Base-by-base conservation (phyloP, 2,888 invertebrate genomes). In the Oegoconia quadripuncta region DNA sequence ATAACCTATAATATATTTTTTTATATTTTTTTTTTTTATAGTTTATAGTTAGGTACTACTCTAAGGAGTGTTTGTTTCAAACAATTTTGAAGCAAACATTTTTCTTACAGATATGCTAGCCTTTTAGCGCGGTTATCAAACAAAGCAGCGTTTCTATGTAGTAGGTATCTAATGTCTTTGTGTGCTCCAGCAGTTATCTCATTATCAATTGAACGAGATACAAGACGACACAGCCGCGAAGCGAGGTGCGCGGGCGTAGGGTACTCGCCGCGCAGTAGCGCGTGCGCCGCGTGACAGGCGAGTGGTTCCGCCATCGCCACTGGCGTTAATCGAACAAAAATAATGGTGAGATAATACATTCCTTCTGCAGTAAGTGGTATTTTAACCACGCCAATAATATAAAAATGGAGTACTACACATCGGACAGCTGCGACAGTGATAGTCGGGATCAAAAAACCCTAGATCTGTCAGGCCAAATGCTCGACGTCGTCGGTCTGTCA, bases 401-500 rank as follows among this genome's bases (percentile, higher is more conserved):
- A 11, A 74, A 59, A 46, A 94, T 94, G 94, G 94, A 94, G 79
- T 91, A 89, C 62, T 95, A 95, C 71, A 94, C 95, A 37, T 95
- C 95, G 22, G 95, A 95, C 66, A 95, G 94, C 63, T 92, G 93
- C 73, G 94, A 94, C 61, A 93, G 93, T 69, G 95, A 95, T 66
- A 89, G 90, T 55, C 89, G 90, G 46, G 90, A 90, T 51, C 89
- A 89, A 56, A 93, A 92, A 78, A 92, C 93, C 17, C 79, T 96
- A 42, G 93, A 96, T 74, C 64, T 88, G 50, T 82, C 88, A 38
- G 76, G 58, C 51, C 76, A 78, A 59, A 60, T 89, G 64, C 71
- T 93, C 58, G 91, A 92, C 54, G 78, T 89, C 18, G 74, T 84
- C 43, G 89, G 91, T 50, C 88, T 92, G 55, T 68, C 76, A 34